These are phyloP conservation scores for Drosophila kepulauana DNA, from an alignment of 1,140 invertebrate species.

Conservation along the genomic window DNA sequence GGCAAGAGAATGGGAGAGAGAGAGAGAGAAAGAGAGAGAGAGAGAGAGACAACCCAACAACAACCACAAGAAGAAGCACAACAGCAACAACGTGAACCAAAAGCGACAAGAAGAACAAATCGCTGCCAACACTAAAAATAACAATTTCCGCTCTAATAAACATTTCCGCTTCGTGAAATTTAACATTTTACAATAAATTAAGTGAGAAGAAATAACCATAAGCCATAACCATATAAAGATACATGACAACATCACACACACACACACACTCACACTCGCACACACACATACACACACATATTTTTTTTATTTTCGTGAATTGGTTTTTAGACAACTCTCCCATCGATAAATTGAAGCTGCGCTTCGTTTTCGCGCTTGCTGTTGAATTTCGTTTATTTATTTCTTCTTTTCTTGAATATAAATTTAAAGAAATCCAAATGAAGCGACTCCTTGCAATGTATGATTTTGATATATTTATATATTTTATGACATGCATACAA, in stretches of 20 bases:
- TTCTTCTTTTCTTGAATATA: too few relatives aligned
- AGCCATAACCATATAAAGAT: conserved; percentile 59
- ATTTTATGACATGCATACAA: too few relatives aligned
- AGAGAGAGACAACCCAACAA: conserved; percentile 11
- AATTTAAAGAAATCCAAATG: too few relatives aligned
- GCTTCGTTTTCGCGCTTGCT: not conserved
- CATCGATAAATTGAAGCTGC: conserved; percentile 57
- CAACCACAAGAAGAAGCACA: conserved; percentile 7
- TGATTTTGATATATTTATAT: too few relatives aligned
- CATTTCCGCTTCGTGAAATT: conserved; percentile 84
- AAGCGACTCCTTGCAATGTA: too few relatives aligned
- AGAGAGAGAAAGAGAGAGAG: not conserved
- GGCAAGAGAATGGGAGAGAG: not conserved
- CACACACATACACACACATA: not conserved
- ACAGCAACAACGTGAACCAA: conserved; percentile 3
- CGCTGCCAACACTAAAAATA: conserved; percentile 81
- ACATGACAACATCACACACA: conserved; percentile 20
- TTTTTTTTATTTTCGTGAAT: conserved; percentile 7
- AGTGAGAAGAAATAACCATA: conserved; percentile 80
- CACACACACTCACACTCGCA: conserved; percentile 34
- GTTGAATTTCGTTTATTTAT: not conserved
- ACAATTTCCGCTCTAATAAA: conserved; percentile 85
- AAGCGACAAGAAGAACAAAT: conserved; percentile 46
- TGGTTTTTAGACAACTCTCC: conserved; percentile 37
- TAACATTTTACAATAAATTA: conserved; percentile 84